phyloP scores from a whole-genome alignment of 2,113 vertebrate genomes.

The Zingel zingel region DNA sequence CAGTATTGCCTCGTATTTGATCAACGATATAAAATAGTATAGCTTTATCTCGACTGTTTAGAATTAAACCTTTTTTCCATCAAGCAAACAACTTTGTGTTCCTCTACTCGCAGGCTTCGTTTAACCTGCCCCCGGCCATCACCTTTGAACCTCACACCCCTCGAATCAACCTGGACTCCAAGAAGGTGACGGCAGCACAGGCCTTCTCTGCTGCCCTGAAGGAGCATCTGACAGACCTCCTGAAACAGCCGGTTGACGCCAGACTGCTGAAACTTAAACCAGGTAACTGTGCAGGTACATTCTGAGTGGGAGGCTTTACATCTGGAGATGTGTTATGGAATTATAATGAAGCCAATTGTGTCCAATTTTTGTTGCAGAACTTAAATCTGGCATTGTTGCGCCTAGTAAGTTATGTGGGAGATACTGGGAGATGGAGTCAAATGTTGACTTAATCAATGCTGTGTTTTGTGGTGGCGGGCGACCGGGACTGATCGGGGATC shows the following conservation, averaged over 20 bases:
- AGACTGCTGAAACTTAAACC: slow-evolving; percentile 48
- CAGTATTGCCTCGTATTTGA: neutral
- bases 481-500: neutral
- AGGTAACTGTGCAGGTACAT: slow-evolving; percentile 52
- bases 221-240: slow-evolving; percentile 63
- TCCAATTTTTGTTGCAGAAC: slow-evolving; percentile 24
- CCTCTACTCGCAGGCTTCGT: slow-evolving; percentile 64
- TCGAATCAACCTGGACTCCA: slow-evolving; percentile 76
- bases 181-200: slow-evolving; percentile 58
- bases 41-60: neutral
- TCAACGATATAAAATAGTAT: neutral
- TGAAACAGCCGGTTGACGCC: slow-evolving; percentile 72
- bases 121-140: slow-evolving; percentile 68
- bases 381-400: neutral
- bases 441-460: neutral
- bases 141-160: slow-evolving; percentile 75
- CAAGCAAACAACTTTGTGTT: neutral
- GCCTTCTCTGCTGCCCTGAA: slow-evolving; percentile 65
- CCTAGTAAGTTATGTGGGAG: slow-evolving; percentile 41
- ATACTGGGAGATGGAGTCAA: neutral
- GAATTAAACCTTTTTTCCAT: neutral
- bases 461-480: neutral
- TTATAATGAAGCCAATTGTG: neutral
- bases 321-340: neutral
- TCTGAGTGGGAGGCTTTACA: neutral